phyloP scores from a whole-genome alignment of 1,140 invertebrate genomes.

The Dinoponera quadriceps region DNA sequence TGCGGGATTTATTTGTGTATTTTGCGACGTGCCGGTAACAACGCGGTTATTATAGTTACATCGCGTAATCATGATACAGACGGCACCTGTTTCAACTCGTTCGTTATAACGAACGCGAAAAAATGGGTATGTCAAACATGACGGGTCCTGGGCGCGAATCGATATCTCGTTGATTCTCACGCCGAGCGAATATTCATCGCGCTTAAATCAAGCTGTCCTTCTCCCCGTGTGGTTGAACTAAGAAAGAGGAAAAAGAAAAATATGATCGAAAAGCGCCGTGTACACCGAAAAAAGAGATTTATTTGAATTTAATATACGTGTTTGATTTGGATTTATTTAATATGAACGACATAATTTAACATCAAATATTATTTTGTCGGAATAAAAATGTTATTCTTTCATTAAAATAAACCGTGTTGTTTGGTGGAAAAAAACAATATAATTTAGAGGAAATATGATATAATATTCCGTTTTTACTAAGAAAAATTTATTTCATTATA shows the following conservation, averaged over 20 bases:
- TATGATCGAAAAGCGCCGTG: too few relatives aligned
- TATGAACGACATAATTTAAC: too few relatives aligned
- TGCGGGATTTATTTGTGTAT: slow-evolving; percentile 37
- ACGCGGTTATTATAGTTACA: slow-evolving; percentile 45
- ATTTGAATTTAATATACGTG: too few relatives aligned
- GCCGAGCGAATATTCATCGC: slow-evolving; percentile 12
- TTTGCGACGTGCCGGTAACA: slow-evolving; percentile 32
- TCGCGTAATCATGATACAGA: slow-evolving; percentile 21
- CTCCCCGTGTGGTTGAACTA: background rate
- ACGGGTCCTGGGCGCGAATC: background rate
- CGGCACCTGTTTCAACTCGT: slow-evolving; percentile 15
- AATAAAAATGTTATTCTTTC: too few relatives aligned
- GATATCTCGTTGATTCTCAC: slow-evolving; percentile 14
- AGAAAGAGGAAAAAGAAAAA: background rate
- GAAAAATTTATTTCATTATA: too few relatives aligned
- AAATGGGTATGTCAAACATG: slow-evolving; percentile 1
- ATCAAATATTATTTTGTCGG: too few relatives aligned
- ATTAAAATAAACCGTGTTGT: too few relatives aligned
- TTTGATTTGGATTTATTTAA: too few relatives aligned
- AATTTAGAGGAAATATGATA: too few relatives aligned
- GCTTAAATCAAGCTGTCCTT: background rate
- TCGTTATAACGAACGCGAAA: slow-evolving; percentile 20
- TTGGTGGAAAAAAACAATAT: too few relatives aligned
- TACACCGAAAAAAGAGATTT: too few relatives aligned
- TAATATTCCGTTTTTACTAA: too few relatives aligned